Percentiles rank a stretch among this genome's conserved stretches.
These are phyloP conservation scores for Acrocephalus kingi DNA, from an alignment of 2,113 vertebrate species.

Conservation along the genomic window DNA sequence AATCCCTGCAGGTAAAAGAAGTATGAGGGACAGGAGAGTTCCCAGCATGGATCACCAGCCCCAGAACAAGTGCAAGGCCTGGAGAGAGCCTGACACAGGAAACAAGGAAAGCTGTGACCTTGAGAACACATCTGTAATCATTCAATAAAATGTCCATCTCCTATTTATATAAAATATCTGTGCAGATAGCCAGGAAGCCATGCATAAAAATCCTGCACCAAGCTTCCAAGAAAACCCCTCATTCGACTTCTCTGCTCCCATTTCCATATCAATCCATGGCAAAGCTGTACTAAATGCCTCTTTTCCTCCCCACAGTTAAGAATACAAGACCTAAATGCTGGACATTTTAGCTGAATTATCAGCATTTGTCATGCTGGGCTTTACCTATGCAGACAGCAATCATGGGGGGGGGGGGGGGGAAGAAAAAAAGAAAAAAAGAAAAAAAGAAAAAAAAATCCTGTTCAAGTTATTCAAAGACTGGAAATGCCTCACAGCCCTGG, in stretches of 20 bases:
- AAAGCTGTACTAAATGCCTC: background rate
- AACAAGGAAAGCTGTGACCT: background rate
- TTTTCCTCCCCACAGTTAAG: background rate
- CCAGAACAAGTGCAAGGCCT: background rate
- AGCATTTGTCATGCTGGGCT: background rate
- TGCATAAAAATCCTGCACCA: conserved; percentile 11
- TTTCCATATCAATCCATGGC: background rate
- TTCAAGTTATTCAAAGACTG: background rate
- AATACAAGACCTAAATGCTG: background rate
- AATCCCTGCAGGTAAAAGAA: background rate
- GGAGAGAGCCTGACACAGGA: background rate
- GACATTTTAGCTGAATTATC: background rate
- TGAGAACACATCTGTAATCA: background rate
- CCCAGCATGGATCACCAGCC: background rate
- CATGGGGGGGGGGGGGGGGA: fast-evolving
- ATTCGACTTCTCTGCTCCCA: background rate
- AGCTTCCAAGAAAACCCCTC: background rate
- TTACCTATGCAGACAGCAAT: background rate
- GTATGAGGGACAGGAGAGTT: background rate
- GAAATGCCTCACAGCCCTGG: background rate
- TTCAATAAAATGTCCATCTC: background rate
- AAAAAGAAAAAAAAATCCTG: background rate
- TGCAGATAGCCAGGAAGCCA: background rate
- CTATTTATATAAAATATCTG: background rate
- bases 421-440: no score